These are phyloP conservation scores for Smutsia temminckii DNA, from an alignment of 2,797 vertebrate genomes.

Conservation along the genomic window DNA sequence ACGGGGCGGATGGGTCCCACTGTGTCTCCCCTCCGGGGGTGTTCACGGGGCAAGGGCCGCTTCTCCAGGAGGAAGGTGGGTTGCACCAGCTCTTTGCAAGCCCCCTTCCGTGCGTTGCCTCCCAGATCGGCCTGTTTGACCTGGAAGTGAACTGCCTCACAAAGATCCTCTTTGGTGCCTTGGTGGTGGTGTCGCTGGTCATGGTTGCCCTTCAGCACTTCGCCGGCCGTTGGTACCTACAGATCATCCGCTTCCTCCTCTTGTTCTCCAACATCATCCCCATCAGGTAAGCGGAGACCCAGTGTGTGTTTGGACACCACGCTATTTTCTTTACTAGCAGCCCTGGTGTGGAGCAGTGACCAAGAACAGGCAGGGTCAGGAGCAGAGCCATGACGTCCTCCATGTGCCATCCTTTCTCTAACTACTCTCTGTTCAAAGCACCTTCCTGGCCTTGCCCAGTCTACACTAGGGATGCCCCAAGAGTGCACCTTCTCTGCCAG, in stretches of 20 bases:
- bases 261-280: conserved; percentile 98
- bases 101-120: rapidly evolving
- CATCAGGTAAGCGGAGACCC: conserved; percentile 89
- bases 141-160: conserved; percentile 98
- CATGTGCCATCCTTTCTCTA: rapidly evolving
- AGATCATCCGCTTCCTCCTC: conserved; percentile 97
- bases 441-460: background rate
- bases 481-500: rapidly evolving
- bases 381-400: rapidly evolving
- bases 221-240: conserved; percentile 97
- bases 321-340: rapidly evolving
- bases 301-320: rapidly evolving
- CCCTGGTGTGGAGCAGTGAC: background rate
- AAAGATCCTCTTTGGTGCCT: conserved; percentile 96
- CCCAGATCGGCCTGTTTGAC: conserved; percentile 96
- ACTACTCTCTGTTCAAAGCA: rapidly evolving
- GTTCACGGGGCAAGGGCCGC: rapidly evolving
- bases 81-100: rapidly evolving
- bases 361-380: rapidly evolving
- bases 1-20: rapidly evolving
- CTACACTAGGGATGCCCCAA: background rate
- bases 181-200: conserved; percentile 96
- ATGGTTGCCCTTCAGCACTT: conserved; percentile 99
- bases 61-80: background rate
- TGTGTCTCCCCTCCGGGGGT: rapidly evolving